These are phyloP conservation scores for Turdus rufiventris DNA, from an alignment of 2,113 vertebrate genomes.

Conservation along the genomic window DNA sequence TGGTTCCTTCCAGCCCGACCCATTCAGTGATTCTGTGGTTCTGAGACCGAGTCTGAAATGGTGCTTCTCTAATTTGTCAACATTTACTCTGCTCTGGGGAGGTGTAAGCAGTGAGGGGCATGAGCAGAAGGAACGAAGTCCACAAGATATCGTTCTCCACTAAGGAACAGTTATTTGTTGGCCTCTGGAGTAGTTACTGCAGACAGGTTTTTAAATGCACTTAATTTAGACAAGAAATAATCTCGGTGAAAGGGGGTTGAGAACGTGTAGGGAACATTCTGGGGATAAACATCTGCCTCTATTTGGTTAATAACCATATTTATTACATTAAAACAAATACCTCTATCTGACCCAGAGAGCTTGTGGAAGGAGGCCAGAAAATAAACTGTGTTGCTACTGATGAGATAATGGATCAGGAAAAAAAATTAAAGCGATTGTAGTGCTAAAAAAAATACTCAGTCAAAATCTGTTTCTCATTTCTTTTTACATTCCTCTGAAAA, in stretches of 20 bases:
- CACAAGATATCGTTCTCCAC: background rate
- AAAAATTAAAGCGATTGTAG: background rate
- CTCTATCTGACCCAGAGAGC: conserved; percentile 4
- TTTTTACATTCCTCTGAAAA: background rate
- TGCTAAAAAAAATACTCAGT: background rate
- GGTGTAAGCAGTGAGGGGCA: background rate
- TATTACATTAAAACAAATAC: conserved; percentile 53
- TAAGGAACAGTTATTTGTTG: background rate
- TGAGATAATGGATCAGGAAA: background rate
- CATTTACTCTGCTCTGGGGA: background rate
- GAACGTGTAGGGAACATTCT: background rate
- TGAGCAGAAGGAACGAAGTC: background rate
- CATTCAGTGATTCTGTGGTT: background rate
- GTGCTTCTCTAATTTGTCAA: background rate
- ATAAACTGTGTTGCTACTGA: conserved; percentile 33
- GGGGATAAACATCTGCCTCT: conserved; percentile 7
- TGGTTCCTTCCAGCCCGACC: background rate
- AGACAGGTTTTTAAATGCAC: background rate
- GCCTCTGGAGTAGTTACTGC: background rate
- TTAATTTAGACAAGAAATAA: conserved; percentile 10
- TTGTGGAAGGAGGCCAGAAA: conserved; percentile 34
- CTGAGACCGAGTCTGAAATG: background rate
- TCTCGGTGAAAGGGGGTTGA: background rate
- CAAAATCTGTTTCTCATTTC: conserved; percentile 24
- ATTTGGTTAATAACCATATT: conserved; percentile 11